Evolutionary conservation across 2,797 vertebrate species (phyloP).

Genomic region (Gallinago nigripennis): DNA sequence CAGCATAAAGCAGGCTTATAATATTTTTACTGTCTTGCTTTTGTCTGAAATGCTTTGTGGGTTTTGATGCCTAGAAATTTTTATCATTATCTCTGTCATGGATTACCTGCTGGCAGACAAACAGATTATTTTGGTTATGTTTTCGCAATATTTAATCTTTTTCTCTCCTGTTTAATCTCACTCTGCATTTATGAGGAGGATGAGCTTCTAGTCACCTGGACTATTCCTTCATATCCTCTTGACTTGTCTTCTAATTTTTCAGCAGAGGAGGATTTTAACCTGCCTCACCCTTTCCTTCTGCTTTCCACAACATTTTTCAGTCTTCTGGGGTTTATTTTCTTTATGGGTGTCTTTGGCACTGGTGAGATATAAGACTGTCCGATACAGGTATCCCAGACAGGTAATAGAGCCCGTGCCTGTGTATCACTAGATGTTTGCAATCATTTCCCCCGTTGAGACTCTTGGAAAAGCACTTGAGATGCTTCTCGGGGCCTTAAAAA

Average conservation of each 20-base stretch:
- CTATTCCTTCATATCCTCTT: neutral
- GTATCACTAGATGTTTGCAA: neutral
- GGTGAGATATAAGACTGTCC: neutral
- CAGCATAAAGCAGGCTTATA: neutral
- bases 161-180: neutral
- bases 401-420: neutral
- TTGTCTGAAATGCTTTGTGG: neutral
- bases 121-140: neutral
- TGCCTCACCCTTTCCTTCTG: neutral
- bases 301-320: neutral
- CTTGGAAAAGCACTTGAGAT: neutral
- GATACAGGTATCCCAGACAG: neutral
- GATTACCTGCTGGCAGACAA: neutral
- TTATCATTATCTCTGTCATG: neutral
- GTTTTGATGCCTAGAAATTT: slow-evolving; percentile 22
- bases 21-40: slow-evolving; percentile 22
- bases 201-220: neutral
- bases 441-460: neutral
- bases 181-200: neutral
- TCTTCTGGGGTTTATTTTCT: neutral
- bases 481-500: neutral
- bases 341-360: neutral
- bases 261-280: neutral
- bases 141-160: neutral
- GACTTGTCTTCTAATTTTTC: neutral